Conservation (phyloP, 2,797 vertebrate genomes). For the Sebastes flavidus region DNA sequence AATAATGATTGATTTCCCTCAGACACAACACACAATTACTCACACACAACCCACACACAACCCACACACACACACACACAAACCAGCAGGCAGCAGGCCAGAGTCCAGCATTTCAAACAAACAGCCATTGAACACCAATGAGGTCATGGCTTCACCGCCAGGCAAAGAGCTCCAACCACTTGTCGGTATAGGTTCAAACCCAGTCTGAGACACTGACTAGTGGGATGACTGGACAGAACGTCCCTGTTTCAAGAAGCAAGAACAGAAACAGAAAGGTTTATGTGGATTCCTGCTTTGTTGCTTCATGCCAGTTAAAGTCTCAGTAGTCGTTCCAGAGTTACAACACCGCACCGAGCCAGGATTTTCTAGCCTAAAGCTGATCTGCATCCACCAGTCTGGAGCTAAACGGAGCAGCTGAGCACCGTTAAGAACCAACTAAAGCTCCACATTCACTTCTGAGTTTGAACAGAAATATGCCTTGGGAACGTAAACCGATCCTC, state of each 20-base stretch:
- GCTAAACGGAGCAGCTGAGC: slow-evolving; percentile 38
- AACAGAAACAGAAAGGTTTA: slow-evolving; percentile 14
- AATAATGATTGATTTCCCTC: slow-evolving; percentile 21
- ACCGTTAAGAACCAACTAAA: slow-evolving; percentile 6
- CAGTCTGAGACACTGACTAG: neutral
- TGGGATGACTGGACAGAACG: neutral
- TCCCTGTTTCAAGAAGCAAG: slow-evolving; percentile 9
- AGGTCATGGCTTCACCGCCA: slow-evolving; percentile 68
- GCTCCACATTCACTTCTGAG: neutral
- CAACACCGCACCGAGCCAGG: slow-evolving; percentile 25
- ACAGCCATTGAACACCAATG: slow-evolving; percentile 74
- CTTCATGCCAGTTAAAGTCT: slow-evolving; percentile 22
- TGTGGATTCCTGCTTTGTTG: slow-evolving; percentile 18
- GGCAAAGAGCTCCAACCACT: slow-evolving; percentile 40
- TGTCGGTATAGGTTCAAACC: neutral
- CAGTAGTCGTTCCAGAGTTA: slow-evolving; percentile 8
- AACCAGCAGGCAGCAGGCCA: slow-evolving; percentile 50
- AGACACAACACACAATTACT: neutral
- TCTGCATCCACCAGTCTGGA: slow-evolving; percentile 16
- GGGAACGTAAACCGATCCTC: slow-evolving; percentile 35
- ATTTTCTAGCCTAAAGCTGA: slow-evolving; percentile 43
- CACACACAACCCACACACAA: slow-evolving; percentile 16
- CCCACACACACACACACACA: slow-evolving; percentile 8
- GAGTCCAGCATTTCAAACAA: slow-evolving; percentile 79
- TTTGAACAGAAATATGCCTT: slow-evolving; percentile 48